A percentile compares a stretch with the other conserved stretches of the same genome.
phyloP scores from a whole-genome alignment of 2,797 vertebrate genomes.

The Urophycis tenuis region DNA sequence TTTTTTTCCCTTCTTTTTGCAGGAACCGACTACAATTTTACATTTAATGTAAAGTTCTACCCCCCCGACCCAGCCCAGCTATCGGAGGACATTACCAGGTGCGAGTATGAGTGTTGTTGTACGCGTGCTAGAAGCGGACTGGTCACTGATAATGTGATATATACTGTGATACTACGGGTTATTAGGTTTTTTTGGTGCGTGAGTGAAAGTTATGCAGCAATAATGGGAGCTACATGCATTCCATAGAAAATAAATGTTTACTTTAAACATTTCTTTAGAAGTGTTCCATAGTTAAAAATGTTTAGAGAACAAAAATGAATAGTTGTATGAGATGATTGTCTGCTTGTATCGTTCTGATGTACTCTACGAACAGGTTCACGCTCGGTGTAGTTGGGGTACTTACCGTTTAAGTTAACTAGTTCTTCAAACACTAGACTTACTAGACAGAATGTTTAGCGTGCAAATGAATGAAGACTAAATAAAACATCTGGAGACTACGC shows the following conservation, averaged over 20 bases:
- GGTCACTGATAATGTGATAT: background rate
- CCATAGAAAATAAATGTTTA: too few relatives aligned
- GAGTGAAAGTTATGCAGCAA: background rate
- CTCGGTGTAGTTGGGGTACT: too few relatives aligned
- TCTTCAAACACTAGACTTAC: too few relatives aligned
- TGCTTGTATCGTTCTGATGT: too few relatives aligned
- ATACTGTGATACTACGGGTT: too few relatives aligned
- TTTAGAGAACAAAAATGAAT: too few relatives aligned
- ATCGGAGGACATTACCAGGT: slow-evolving; percentile 96
- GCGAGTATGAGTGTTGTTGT: background rate
- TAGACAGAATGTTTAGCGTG: too few relatives aligned
- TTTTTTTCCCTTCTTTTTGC: slow-evolving; percentile 19
- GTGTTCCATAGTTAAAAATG: background rate
- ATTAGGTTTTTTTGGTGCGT: background rate
- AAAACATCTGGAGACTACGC: too few relatives aligned
- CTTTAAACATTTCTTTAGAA: too few relatives aligned
- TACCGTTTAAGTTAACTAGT: too few relatives aligned
- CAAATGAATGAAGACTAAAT: background rate
- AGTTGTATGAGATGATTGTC: too few relatives aligned
- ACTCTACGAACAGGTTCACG: too few relatives aligned
- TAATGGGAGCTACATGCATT: background rate
- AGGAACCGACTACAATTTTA: slow-evolving; percentile 87
- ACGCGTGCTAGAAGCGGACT: background rate
- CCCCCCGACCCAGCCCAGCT: slow-evolving; percentile 93
- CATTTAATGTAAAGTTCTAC: slow-evolving; percentile 95